Conservation (phyloP, 2,113 vertebrate species). For the Ammodramus savannarum region DNA sequence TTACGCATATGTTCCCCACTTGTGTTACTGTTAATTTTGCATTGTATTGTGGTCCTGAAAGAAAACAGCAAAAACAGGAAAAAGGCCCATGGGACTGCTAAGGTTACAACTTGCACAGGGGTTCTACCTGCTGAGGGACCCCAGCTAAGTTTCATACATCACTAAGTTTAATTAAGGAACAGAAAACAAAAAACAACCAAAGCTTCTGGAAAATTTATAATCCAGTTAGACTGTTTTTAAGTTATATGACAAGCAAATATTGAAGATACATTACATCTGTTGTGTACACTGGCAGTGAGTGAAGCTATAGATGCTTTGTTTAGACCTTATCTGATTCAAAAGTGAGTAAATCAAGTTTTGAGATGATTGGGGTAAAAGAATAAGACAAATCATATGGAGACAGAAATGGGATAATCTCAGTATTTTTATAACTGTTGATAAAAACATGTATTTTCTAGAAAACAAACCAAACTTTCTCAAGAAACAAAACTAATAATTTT, state of each 20-base stretch:
- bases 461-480: not conserved
- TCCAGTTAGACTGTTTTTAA: not conserved
- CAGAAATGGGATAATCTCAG: not conserved
- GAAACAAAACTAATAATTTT: not conserved
- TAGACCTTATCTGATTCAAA: not conserved
- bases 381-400: not conserved
- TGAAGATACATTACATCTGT: not conserved
- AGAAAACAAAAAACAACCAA: not conserved
- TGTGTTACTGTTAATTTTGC: not conserved
- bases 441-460: not conserved
- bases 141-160: not conserved
- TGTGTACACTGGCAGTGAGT: not conserved
- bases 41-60: not conserved
- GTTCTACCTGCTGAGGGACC: not conserved
- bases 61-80: not conserved
- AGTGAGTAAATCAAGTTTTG: not conserved
- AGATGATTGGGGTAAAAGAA: not conserved
- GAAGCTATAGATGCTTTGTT: not conserved
- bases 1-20: not conserved
- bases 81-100: not conserved
- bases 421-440: not conserved
- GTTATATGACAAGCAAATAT: not conserved
- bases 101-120: not conserved
- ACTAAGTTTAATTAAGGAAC: not conserved
- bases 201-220: not conserved